Base-by-base conservation (phyloP, 2,113 vertebrate genomes). In the rat (Rattus norvegicus) region DNA sequence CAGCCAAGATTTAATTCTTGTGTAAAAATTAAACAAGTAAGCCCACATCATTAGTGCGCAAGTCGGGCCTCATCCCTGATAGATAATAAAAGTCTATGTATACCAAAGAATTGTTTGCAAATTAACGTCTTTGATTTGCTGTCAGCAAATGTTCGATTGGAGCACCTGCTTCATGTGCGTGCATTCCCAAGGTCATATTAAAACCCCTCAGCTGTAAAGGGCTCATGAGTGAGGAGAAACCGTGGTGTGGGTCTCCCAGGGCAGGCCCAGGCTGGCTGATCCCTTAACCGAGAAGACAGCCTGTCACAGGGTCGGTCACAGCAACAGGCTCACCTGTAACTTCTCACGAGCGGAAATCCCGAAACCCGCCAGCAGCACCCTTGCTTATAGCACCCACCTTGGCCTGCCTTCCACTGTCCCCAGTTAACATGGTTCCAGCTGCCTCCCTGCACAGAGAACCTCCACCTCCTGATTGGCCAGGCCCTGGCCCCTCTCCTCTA, bases 221-320 rank as follows among this genome's bases (percentile, higher is more conserved):
- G 39, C 14, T 85, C 3, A 10, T 14, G 24, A 63, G 43, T 87
- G 30, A 70, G 19, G 26, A 39, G 67, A 39, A 72, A 69, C 30
- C 13, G 13, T 11, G 26, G 1, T 17, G 77, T n/a, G 3, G 63
- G n/a, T 91, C 36, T 47, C 65, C 76, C 83, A 76, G 49, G 59
- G 2, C 49, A 63, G 86, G 95, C 93, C 16, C 69, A 30, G 81
- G 36, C 24, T 85, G 59, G 43, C 9, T 5, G 72, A 39, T 88
- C 54, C 65, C n/a, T 72, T 33, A 76, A 89, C 70, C 9, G 6
- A 43, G 47, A 86, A 79, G 36, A 28, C 88, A 43, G 43, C 43
- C 83, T 56, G 8, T 81, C 92, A n/a, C n/a, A 56, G 88, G 91
- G 83, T 47, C 77, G 88, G 65, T 83, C 90, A 95, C 69, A 86